These are phyloP conservation scores for Sitta carolinensis DNA, from an alignment of 2,797 vertebrate genomes.

Conservation along the genomic window DNA sequence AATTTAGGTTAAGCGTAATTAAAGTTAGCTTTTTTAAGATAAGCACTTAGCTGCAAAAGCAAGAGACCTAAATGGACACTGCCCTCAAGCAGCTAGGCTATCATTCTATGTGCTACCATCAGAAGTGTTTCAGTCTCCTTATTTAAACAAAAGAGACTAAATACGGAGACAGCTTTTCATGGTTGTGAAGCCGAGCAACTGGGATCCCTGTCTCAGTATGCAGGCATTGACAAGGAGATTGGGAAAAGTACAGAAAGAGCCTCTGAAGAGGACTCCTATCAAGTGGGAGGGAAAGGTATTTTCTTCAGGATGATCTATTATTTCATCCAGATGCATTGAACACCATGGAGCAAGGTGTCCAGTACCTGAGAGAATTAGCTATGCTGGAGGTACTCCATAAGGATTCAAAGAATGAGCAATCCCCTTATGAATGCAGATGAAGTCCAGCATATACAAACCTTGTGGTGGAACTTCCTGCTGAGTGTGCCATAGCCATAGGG, in stretches of 20 bases:
- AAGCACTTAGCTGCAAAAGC: neutral
- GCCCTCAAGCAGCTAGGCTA: neutral
- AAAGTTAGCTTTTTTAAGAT: neutral
- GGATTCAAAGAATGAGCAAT: neutral
- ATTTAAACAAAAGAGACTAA: neutral
- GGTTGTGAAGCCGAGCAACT: neutral
- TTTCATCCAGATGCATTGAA: fast-evolving
- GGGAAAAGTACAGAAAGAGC: neutral
- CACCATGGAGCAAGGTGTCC: neutral
- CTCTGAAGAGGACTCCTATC: neutral
- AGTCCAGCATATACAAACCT: neutral
- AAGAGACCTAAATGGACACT: neutral
- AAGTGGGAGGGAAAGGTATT: neutral
- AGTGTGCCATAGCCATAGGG: too few species aligned
- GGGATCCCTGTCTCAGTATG: too few species aligned
- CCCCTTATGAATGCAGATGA: neutral
- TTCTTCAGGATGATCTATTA: neutral
- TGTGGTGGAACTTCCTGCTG: fast-evolving
- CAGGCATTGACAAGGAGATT: neutral
- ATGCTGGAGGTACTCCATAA: neutral
- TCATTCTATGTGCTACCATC: neutral
- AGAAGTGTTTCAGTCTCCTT: neutral
- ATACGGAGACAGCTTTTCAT: neutral
- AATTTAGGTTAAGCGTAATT: neutral
- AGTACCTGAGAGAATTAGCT: neutral